Percentiles rank a stretch among this genome's conserved stretches.
phyloP scores from a whole-genome alignment of 1,140 invertebrate species.

The Batillaria attramentaria region DNA sequence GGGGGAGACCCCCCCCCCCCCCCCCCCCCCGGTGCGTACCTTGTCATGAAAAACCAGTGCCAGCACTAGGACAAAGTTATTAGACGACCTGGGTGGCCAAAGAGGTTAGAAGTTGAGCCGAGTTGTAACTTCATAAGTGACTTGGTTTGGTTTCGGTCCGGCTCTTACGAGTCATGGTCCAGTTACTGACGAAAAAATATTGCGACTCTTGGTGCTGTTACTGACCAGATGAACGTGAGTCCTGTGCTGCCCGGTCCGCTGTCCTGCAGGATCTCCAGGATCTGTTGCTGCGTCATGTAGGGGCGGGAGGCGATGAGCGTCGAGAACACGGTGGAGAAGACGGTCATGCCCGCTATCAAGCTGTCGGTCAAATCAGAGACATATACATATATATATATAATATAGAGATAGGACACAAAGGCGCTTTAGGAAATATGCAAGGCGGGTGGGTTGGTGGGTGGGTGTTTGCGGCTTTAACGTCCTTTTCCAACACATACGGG shows the following conservation, averaged over 20 bases:
- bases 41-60: too few relatives aligned
- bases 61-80: too few relatives aligned
- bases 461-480: too few relatives aligned
- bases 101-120: too few relatives aligned
- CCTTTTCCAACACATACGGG: too few relatives aligned
- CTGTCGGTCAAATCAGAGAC: too few relatives aligned
- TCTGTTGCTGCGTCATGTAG: constrained; percentile 40
- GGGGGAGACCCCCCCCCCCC: too few relatives aligned
- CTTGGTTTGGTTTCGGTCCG: neutral
- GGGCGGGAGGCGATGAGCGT: constrained; percentile 48
- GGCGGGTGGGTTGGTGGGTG: too few relatives aligned
- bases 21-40: too few relatives aligned
- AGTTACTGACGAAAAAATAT: neutral
- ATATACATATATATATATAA: neutral
- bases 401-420: neutral
- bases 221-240: constrained; percentile 67
- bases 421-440: neutral
- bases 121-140: too few relatives aligned
- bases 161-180: neutral
- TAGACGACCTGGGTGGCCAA: neutral
- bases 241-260: constrained; percentile 40
- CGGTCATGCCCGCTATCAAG: constrained; percentile 22
- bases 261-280: constrained; percentile 48
- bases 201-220: too few relatives aligned
- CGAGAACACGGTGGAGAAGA: constrained; percentile 33